Percentiles rank a stretch among this genome's conserved stretches.
These are phyloP conservation scores for Serripes groenlandicus DNA, from an alignment of 2,888 invertebrate genomes.

Conservation along the genomic window DNA sequence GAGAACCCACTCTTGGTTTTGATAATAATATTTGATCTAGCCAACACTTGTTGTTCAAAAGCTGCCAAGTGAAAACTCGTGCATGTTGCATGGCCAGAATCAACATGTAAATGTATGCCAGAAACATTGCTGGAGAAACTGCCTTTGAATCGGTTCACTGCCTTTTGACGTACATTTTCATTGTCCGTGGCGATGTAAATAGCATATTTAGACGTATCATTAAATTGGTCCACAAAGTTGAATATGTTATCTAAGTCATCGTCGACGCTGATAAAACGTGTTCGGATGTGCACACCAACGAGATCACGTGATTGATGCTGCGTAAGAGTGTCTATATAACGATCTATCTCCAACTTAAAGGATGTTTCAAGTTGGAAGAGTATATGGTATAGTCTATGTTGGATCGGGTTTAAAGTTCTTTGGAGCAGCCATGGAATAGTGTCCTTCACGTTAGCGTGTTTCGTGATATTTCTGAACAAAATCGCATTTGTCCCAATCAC, in stretches of 20 bases:
- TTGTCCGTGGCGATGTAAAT: not conserved
- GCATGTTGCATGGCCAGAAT: not conserved
- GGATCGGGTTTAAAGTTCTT: not conserved
- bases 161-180: not conserved
- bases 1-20: not conserved
- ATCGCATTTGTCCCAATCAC: not conserved
- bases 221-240: not conserved
- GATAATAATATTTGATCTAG: not conserved
- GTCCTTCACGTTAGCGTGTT: not conserved
- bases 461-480: not conserved
- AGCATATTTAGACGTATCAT: not conserved
- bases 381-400: not conserved
- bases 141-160: not conserved
- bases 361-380: not conserved
- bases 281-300: not conserved
- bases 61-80: not conserved
- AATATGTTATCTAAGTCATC: not conserved
- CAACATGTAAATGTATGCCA: not conserved
- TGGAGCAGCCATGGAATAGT: not conserved
- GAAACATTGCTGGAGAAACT: not conserved
- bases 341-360: not conserved
- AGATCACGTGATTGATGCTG: not conserved
- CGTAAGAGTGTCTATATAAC: not conserved
- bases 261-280: not conserved
- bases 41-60: constrained; percentile 2